These are phyloP conservation scores for Sitobion miscanthi DNA, from an alignment of 1,140 invertebrate genomes.

Conservation along the genomic window DNA sequence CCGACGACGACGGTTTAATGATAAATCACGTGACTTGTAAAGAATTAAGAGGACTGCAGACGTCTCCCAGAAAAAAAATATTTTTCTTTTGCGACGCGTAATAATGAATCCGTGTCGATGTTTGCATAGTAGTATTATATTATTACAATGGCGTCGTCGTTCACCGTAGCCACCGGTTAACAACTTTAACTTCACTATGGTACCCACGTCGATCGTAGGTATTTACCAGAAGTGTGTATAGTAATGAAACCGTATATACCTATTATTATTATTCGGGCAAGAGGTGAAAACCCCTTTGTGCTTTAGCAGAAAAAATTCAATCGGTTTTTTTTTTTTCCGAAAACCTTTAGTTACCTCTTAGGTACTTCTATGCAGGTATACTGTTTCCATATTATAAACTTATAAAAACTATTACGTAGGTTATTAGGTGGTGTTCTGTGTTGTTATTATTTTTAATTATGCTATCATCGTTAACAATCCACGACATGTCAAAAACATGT, in stretches of 20 bases:
- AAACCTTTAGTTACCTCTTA: not conserved
- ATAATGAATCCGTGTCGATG: not conserved
- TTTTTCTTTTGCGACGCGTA: not conserved
- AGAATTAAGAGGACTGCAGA: not conserved
- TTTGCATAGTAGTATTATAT: not conserved
- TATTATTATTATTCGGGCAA: not conserved
- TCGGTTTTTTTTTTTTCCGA: not conserved
- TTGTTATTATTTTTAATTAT: not conserved
- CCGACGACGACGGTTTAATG: not conserved
- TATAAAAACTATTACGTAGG: too few relatives aligned
- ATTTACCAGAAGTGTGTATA: not conserved
- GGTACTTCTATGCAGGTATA: not conserved
- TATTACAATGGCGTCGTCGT: not conserved
- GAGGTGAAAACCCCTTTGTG: not conserved
- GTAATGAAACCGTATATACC: not conserved
- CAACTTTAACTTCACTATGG: not conserved
- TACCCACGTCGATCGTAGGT: not conserved
- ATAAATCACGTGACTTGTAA: not conserved
- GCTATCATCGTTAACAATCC: not conserved
- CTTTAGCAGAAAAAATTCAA: not conserved
- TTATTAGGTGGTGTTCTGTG: not conserved
- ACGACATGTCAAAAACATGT: not conserved
- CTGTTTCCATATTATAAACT: too few relatives aligned
- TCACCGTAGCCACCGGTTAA: not conserved
- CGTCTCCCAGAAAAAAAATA: not conserved